These are phyloP conservation scores for Eulemur coronatus DNA, from an alignment of 2,797 vertebrate genomes.

Conservation along the genomic window DNA sequence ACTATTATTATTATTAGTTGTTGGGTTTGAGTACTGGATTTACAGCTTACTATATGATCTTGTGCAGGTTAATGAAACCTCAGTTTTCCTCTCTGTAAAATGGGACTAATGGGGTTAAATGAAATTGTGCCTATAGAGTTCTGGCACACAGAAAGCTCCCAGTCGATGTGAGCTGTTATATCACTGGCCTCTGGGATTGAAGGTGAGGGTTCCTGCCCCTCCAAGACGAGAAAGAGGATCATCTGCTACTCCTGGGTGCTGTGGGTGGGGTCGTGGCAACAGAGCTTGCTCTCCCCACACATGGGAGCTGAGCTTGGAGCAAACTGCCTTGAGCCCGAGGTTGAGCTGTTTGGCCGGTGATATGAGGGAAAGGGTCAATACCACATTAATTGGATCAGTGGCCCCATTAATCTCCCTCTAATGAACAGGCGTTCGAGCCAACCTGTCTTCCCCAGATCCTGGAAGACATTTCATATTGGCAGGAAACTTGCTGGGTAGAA, in stretches of 20 bases:
- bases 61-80: not conserved
- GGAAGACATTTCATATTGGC: slow-evolving; percentile 73
- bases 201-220: not conserved
- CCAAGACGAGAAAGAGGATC: not conserved
- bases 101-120: not conserved
- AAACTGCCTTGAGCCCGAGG: slow-evolving; percentile 65
- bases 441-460: slow-evolving; percentile 65
- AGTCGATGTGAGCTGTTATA: not conserved
- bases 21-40: not conserved
- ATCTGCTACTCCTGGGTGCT: not conserved
- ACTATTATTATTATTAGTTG: not conserved
- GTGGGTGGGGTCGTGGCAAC: not conserved
- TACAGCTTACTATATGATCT: not conserved
- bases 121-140: not conserved
- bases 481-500: slow-evolving; percentile 74
- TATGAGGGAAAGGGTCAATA: slow-evolving; percentile 77
- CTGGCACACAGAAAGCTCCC: not conserved
- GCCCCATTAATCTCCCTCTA: slow-evolving; percentile 80
- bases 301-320: slow-evolving; percentile 51
- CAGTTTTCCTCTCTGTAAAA: not conserved
- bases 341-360: slow-evolving; percentile 54
- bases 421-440: slow-evolving; percentile 66
- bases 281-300: not conserved
- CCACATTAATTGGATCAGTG: slow-evolving; percentile 80
- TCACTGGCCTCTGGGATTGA: not conserved